Evolutionary conservation across 2,888 invertebrate species (phyloP), one percentile per base, ranked within the genome.

Genomic region (Drosophila kokeensis): DNA sequence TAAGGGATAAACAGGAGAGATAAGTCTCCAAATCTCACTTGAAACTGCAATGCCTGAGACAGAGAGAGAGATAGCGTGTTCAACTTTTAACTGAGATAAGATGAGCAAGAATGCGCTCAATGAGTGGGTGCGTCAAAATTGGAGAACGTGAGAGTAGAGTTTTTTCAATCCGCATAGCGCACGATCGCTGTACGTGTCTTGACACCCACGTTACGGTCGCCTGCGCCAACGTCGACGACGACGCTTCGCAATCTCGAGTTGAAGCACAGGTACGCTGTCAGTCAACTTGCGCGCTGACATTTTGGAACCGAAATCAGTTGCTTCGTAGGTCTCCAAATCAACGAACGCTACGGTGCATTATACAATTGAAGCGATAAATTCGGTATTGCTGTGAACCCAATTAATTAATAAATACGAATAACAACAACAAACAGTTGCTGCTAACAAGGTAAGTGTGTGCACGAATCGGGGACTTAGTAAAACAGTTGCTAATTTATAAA

Each of bases 401-500:
- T 69, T 75, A 79, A 79, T 68, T 73, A 73, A 71, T 57, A 76
- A 69, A 68, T 57, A 63, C 66, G 52, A 69, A 76, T 30, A 61
- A 69, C 40, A 18, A 65, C 69, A 71, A 52, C 24, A 73, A 71
- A 73, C 60, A 74, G 49, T 74, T 55, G 53, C 74, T 58, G 82
- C 76, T 82, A 73, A 77, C 79, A 66, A 83, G 89, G 87, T 89
- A 79, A 85, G 84, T 79, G 69, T 34, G 79, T 74, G 63, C 45
- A 38, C n/a, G 36, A 27, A 21, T 34, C 49, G 15, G 15, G 32
- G 13, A 50, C 52, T 21, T 49, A 57, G 53, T 54, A 59, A 66
- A 18, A 29, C 29, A 55, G 4, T 13, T 50, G 34, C 15, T 36
- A 15, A 27, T 50, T 45, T 45, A 24, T 24, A 59, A 2, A 45